Evolutionary conservation across 2,113 vertebrate species (phyloP).

Genomic region (Aythya baeri): DNA sequence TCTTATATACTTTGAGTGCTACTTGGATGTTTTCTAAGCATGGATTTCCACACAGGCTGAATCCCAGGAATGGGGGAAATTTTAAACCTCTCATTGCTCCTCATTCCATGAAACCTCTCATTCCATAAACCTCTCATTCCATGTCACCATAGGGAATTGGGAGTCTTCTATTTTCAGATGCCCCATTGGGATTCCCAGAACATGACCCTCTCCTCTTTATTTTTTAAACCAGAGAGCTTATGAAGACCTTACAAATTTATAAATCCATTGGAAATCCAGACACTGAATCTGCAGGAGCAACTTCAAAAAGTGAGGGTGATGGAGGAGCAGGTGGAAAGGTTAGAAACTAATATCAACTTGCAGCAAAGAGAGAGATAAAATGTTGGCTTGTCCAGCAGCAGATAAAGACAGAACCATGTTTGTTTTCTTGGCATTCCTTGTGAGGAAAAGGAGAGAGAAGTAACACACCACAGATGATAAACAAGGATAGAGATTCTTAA

Average conservation of each 20-base stretch:
- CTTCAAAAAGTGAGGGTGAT: not conserved
- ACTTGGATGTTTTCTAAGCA: slow-evolving; percentile 19
- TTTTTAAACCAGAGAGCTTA: not conserved
- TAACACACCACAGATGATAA: not conserved
- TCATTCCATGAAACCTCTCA: too few species aligned
- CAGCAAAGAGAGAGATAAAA: not conserved
- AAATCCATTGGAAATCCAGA: accelerated
- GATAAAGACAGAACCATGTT: not conserved
- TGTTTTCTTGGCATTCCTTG: not conserved
- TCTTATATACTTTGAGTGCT: not conserved
- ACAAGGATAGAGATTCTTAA: not conserved
- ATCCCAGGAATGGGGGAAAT: slow-evolving; percentile 49
- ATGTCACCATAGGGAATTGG: not conserved
- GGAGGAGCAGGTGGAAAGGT: not conserved
- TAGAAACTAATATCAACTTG: not conserved
- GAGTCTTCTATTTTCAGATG: not conserved
- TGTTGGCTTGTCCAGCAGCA: not conserved
- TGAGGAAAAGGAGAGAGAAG: not conserved
- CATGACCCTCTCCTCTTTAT: not conserved
- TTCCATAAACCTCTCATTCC: too few species aligned
- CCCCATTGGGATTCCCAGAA: not conserved
- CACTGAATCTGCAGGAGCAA: not conserved
- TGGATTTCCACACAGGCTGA: slow-evolving; percentile 28
- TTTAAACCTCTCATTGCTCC: slow-evolving; percentile 13
- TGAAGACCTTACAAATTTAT: not conserved